phyloP scores from a whole-genome alignment of 1,140 invertebrate species.

The Sycophaga agraensis region DNA sequence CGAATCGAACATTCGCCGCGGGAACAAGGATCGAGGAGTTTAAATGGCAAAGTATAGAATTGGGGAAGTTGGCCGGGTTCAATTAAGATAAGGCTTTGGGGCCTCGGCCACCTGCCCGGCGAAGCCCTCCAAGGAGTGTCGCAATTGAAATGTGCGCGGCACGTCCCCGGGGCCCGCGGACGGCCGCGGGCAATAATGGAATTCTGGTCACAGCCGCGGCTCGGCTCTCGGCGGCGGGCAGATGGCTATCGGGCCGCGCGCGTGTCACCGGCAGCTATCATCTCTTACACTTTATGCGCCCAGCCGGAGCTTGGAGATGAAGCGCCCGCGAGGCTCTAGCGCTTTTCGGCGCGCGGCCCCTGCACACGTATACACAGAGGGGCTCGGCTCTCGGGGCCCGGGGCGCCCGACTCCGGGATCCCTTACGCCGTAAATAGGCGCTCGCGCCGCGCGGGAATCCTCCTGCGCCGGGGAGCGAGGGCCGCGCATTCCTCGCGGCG shows the following conservation, averaged over 20 bases:
- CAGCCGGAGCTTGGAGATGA: neutral
- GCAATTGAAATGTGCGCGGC: neutral
- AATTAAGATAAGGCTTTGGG: too few relatives aligned
- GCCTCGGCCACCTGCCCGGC: too few relatives aligned
- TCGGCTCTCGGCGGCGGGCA: neutral
- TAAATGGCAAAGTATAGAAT: too few relatives aligned
- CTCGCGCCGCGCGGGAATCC: neutral
- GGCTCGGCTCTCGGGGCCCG: too few relatives aligned
- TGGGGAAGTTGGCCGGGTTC: too few relatives aligned
- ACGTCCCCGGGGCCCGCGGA: neutral
- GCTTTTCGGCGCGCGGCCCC: too few relatives aligned
- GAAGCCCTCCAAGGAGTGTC: too few relatives aligned
- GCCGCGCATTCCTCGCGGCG: too few relatives aligned
- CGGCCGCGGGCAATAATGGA: conserved; percentile 38
- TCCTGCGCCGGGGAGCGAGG: neutral
- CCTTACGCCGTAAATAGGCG: neutral
- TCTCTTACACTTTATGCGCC: conserved; percentile 16
- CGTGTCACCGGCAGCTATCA: neutral
- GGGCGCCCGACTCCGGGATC: too few relatives aligned
- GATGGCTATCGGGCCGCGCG: conserved; percentile 6
- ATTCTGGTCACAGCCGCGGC: conserved; percentile 50
- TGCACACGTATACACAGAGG: too few relatives aligned
- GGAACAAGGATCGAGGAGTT: too few relatives aligned
- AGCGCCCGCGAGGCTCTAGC: neutral
- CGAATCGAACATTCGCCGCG: too few relatives aligned